Evolutionary conservation across 2,888 invertebrate species (phyloP), one percentile per base, ranked within the genome.

Genomic region (Eupsilia transversa): DNA sequence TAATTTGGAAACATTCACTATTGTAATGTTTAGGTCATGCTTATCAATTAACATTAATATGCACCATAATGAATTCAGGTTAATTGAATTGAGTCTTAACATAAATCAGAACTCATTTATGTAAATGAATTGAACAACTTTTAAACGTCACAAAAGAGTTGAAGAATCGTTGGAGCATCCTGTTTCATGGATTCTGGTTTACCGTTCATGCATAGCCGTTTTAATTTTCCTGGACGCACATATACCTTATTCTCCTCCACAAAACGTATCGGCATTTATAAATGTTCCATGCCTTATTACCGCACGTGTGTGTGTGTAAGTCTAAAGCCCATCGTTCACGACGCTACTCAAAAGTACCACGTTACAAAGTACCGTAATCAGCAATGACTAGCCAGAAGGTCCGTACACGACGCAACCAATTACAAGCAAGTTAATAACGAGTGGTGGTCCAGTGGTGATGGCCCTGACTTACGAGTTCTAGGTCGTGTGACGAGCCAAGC

Each of bases 211-310:
- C 67, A 23, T 57, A 67, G 76, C 7, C 5, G 23, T 76, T 66
- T 74, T 74, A 66, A 76, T 74, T 74, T 74, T 66, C 66, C 66
- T 57, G 46, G 3, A 41, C 3, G 3, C n/a, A 20, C 12, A 33
- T 38, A 38, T 33, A 20, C 9, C 30, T 23, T 23, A 66, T 75
- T 74, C n/a, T 27, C 0, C 23, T 33, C 12, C 1, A 10, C 4
- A 5, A 9, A 67, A n/a, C 2, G 20, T 57, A n/a, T 30, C 2
- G 27, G 20, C 2, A 43, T 56, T 56, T 23, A 27, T n/a, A 17
- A 4, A 70, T 41, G 43, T 12, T 27, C 3, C 5, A 14, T 41
- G 4, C 35, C 54, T 56, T 35, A 27, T 43, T 69, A 23, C 17
- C n/a, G 9, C 14, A 20, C 20, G 5, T 23, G 17, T 30, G 20